These are phyloP conservation scores for Girardia tigrina DNA, from an alignment of 2,888 invertebrate genomes.

Conservation along the genomic window DNA sequence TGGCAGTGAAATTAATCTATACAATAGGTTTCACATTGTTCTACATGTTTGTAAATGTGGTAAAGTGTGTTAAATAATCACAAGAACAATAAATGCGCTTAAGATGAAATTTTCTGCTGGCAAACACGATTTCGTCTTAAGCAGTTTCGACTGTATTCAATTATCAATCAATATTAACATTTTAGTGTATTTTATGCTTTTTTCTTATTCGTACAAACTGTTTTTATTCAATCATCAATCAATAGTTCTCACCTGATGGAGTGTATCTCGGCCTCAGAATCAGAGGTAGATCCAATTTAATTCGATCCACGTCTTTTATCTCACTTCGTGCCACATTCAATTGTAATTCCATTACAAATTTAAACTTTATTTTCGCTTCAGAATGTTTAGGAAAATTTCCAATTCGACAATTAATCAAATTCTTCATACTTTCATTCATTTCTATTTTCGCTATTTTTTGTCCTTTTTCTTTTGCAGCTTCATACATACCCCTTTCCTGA, in stretches of 20 bases:
- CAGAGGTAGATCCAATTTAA: background rate
- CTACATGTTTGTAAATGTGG: too few species aligned
- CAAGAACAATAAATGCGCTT: too few species aligned
- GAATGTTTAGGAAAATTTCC: background rate
- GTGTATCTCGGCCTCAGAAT: background rate
- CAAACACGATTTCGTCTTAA: too few species aligned
- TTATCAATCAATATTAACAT: too few species aligned
- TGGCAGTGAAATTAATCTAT: too few species aligned
- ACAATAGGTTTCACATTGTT: too few species aligned
- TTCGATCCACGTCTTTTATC: background rate
- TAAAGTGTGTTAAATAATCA: too few species aligned
- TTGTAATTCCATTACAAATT: background rate
- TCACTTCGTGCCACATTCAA: background rate
- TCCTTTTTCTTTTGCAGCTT: background rate
- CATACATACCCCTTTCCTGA: background rate
- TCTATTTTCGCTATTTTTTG: background rate
- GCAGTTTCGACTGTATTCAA: too few species aligned
- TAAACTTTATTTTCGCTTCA: background rate
- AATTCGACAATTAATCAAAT: background rate
- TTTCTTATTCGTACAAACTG: too few species aligned
- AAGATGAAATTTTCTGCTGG: too few species aligned
- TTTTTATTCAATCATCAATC: too few species aligned
- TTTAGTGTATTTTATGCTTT: too few species aligned
- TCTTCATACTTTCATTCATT: background rate
- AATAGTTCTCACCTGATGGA: background rate